A percentile compares a stretch with the other conserved stretches of the same genome.
Conservation (phyloP, 2,888 invertebrate genomes). For the Acrobasis consociella region DNA sequence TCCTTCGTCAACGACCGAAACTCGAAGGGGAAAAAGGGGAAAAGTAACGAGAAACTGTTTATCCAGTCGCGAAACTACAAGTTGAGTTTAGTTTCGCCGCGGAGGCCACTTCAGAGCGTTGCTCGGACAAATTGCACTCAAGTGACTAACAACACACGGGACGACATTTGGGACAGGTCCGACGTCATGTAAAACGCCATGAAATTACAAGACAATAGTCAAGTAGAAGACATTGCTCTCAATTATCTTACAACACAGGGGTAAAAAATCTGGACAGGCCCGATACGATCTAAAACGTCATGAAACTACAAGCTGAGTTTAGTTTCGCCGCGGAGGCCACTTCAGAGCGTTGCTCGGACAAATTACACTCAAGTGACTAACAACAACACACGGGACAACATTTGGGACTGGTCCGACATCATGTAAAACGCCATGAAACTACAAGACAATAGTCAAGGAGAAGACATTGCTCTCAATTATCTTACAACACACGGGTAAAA, state of each 20-base stretch:
- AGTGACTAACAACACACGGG: conserved; percentile 50
- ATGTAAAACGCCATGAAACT: too few relatives aligned
- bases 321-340: conserved; percentile 60
- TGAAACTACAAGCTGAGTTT: conserved; percentile 65
- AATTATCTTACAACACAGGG: too few relatives aligned
- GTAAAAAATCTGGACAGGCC: too few relatives aligned
- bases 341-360: conserved; percentile 61
- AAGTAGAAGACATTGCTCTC: too few relatives aligned
- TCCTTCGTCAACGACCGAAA: not conserved
- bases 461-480: too few relatives aligned
- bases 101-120: conserved; percentile 57
- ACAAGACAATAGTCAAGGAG: too few relatives aligned
- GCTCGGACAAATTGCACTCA: conserved; percentile 70
- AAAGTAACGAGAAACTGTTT: conserved; percentile 40
- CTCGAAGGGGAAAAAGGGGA: not conserved
- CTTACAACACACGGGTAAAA: too few relatives aligned
- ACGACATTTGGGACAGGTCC: conserved; percentile 6
- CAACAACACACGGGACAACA: conserved; percentile 38
- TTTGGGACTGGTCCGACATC: not conserved
- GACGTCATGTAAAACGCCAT: not conserved
- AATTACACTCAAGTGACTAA: conserved; percentile 65
- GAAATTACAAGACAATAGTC: too few relatives aligned
- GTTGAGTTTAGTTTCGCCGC: conserved; percentile 64
- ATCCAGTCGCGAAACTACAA: conserved; percentile 59
- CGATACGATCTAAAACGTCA: conserved; percentile 30